Conservation (phyloP, 2,797 vertebrate species). For the Aphelocoma californica region DNA sequence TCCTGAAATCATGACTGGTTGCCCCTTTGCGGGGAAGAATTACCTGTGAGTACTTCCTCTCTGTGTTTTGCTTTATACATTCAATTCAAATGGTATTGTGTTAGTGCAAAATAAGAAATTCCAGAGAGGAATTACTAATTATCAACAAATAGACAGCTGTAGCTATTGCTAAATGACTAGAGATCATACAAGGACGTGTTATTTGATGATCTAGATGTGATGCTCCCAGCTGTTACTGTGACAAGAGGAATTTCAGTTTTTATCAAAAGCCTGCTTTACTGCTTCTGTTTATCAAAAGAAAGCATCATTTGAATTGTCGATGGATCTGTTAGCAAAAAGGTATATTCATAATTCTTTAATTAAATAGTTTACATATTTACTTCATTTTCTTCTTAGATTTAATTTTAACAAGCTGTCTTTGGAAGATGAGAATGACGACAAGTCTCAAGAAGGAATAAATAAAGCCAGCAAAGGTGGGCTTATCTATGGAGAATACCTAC, state of each 20-base stretch:
- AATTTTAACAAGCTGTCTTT: conserved; percentile 80
- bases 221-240: background rate
- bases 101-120: background rate
- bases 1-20: conserved; percentile 72
- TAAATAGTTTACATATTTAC: background rate
- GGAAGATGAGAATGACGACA: conserved; percentile 77
- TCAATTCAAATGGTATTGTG: background rate
- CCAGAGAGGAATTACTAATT: background rate
- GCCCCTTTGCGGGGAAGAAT: conserved; percentile 69
- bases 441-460: conserved; percentile 84
- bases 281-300: background rate
- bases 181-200: background rate
- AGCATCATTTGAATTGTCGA: background rate
- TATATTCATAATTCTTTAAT: background rate
- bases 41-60: conserved; percentile 69
- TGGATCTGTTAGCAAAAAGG: background rate
- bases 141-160: background rate
- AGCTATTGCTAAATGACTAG: background rate
- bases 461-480: conserved; percentile 89
- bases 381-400: conserved; percentile 72
- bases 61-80: background rate
- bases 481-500: conserved; percentile 89
- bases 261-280: background rate
- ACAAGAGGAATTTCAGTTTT: background rate
- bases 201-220: background rate